Conservation (phyloP, 2,888 invertebrate genomes). For the Parelbella ahira region DNA sequence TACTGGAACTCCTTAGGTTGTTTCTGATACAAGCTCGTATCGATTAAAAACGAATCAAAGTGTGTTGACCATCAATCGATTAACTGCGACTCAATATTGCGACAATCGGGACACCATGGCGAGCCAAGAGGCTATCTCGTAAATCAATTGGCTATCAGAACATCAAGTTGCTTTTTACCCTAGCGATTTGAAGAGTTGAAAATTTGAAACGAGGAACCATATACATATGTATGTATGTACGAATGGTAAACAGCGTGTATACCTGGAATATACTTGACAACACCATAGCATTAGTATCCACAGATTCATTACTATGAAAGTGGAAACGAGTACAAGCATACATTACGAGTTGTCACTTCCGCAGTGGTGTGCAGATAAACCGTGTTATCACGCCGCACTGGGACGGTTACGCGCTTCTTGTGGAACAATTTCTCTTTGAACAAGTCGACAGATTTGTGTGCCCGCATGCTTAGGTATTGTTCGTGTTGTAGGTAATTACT, state of each 20-base stretch:
- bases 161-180: too few relatives aligned
- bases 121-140: constrained; percentile 1
- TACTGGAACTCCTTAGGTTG: constrained; percentile 29
- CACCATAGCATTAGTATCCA: too few relatives aligned
- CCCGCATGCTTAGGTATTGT: too few relatives aligned
- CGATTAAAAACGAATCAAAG: constrained; percentile 8
- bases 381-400: constrained; percentile 19
- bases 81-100: constrained; percentile 4
- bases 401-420: constrained; percentile 15
- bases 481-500: too few relatives aligned
- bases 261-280: too few relatives aligned
- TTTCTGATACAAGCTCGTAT: constrained; percentile 12
- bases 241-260: too few relatives aligned
- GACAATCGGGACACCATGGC: constrained; percentile 4
- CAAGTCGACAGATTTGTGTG: constrained; percentile 14
- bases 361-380: constrained; percentile 22
- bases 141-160: too few relatives aligned
- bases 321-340: constrained; percentile 8
- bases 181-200: too few relatives aligned
- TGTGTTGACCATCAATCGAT: constrained; percentile 1
- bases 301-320: constrained; percentile 10
- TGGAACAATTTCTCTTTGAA: constrained; percentile 22
- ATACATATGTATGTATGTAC: too few relatives aligned
- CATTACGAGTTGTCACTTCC: constrained; percentile 23
- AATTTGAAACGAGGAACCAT: too few relatives aligned